phyloP scores from a whole-genome alignment of 2,888 invertebrate species.

The Anagyrus pseudococci region DNA sequence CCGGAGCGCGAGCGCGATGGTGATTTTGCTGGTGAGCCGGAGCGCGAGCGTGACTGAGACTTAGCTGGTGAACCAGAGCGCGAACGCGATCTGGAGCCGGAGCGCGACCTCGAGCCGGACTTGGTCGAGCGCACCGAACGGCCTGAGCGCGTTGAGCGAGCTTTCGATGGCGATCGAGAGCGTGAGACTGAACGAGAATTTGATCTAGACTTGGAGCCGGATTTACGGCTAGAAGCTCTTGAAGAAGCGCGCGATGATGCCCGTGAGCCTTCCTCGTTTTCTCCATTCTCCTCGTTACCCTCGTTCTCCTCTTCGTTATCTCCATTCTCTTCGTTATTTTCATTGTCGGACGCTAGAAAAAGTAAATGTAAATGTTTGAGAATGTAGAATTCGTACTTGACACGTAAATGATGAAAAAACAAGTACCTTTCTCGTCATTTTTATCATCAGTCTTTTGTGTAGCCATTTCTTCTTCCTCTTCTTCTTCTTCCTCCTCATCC shows the following conservation, averaged over 20 bases:
- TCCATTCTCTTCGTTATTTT: constrained; percentile 11
- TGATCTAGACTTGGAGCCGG: constrained; percentile 51
- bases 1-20: constrained; percentile 46
- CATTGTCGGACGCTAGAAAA: background rate
- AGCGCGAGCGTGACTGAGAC: constrained; percentile 41
- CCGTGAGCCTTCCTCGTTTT: constrained; percentile 59
- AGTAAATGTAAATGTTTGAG: background rate
- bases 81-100: constrained; percentile 50
- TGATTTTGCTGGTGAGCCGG: constrained; percentile 51
- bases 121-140: constrained; percentile 47
- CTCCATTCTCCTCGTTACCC: background rate
- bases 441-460: constrained; percentile 59
- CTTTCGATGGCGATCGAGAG: constrained; percentile 47
- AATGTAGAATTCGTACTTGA: too few relatives aligned
- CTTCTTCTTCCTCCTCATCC: constrained; percentile 75
- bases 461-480: constrained; percentile 67
- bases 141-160: constrained; percentile 43
- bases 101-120: constrained; percentile 44
- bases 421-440: constrained; percentile 55
- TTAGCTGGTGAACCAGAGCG: constrained; percentile 43
- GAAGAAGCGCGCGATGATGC: constrained; percentile 60
- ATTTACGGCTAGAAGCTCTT: constrained; percentile 57
- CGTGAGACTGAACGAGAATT: constrained; percentile 47
- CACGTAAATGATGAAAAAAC: too few relatives aligned
- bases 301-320: constrained; percentile 13